These are phyloP conservation scores for Presbytis comata DNA, from an alignment of 2,797 vertebrate genomes.

Conservation along the genomic window DNA sequence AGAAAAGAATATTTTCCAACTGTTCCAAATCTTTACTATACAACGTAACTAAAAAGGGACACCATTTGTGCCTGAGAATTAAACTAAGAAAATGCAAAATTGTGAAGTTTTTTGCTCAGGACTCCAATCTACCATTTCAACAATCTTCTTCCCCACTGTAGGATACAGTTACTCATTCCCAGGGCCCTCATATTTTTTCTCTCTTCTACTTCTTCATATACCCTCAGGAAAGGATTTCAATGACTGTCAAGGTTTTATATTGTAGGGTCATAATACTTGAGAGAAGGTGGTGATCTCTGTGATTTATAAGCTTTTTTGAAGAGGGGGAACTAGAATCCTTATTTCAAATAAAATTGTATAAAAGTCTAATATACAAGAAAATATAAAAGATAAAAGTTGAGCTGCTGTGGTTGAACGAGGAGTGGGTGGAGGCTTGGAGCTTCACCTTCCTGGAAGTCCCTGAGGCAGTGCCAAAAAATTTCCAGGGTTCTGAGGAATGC, in stretches of 20 bases:
- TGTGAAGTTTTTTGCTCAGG: background rate
- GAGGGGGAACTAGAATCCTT: background rate
- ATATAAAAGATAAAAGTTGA: background rate
- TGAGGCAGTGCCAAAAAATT: background rate
- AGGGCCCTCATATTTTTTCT: background rate
- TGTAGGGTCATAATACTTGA: background rate
- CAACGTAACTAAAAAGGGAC: background rate
- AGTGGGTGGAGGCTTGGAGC: background rate
- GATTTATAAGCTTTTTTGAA: conserved; percentile 3
- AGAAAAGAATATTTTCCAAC: conserved; percentile 31
- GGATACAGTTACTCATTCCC: background rate
- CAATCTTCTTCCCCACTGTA: background rate
- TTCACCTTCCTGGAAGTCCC: background rate
- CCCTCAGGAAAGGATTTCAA: conserved; percentile 33
- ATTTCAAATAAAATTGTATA: conserved; percentile 22
- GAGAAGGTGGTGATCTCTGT: background rate
- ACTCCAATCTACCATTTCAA: background rate
- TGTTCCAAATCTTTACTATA: conserved; percentile 31
- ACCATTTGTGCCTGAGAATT: background rate
- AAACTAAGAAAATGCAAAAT: background rate
- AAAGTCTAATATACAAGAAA: conserved; percentile 5
- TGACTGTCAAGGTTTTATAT: conserved; percentile 20
- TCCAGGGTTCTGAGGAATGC: conserved; percentile 11
- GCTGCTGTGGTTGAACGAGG: background rate
- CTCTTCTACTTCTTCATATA: background rate